Base-by-base conservation (phyloP, 2,797 vertebrate genomes). In the Halcyon leucocephala region DNA sequence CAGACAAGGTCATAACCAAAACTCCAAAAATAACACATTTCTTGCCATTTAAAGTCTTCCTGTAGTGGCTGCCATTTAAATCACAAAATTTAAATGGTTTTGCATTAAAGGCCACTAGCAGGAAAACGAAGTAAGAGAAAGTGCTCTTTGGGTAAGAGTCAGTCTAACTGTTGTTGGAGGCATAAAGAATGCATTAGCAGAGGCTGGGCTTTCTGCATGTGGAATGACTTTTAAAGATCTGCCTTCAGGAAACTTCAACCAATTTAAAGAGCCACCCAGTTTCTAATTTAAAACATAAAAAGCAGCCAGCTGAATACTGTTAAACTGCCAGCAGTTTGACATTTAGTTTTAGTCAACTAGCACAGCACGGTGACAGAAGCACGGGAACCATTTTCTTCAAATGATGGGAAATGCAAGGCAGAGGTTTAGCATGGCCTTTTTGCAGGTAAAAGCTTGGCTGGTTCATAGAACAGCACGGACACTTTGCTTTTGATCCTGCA, bases 211-310 rank as follows among this genome's bases (percentile, higher is more conserved):
- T 89, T 81, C 62, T 90, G 61, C 29, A 55, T 31, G 35, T 16
- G 66, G n/a, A 46, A 9, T 16, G 66, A 65, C 70, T 95, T 86
- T 72, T 35, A 76, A 49, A 92, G 48, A 69, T 86, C 55, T 96
- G 79, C 79, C 91, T 95, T 89, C 93, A 89, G 88, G 77, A 95
- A 91, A 79, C 77, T 48, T 29, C 11, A 95, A 89, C 51, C 62
- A 73, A 64, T 90, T 57, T 60, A 84, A 88, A 95, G 44, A 83
- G 31, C 22, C 46, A 48, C 48, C 64, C 70, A 91, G 60, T 35
- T 95, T 65, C 71, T 86, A 41, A 95, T 93, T 95, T 94, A 26
- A 70, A 95, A 72, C 70, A 74, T 73, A 83, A 91, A 92, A 96
- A 82, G 33, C 66, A 93, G 74, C 44, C 8, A 6, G 52, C 8